These are phyloP conservation scores for Elysia crispata DNA, from an alignment of 2,888 invertebrate species.

Conservation along the genomic window DNA sequence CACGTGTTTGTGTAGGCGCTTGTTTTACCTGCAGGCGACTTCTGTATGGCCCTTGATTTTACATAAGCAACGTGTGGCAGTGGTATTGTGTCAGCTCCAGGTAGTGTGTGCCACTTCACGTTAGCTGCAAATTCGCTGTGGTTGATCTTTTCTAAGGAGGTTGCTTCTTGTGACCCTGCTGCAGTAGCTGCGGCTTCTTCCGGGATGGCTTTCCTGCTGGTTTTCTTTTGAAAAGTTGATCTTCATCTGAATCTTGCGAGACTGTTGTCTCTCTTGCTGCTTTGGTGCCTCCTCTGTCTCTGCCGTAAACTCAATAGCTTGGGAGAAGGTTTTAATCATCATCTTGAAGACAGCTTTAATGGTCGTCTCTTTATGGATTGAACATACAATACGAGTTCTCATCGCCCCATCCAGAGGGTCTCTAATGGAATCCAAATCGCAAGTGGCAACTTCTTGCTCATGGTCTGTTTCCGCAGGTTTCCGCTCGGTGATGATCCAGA, in stretches of 20 bases:
- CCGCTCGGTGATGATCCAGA: background rate
- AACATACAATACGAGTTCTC: constrained; percentile 3
- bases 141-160: background rate
- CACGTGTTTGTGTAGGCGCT: background rate
- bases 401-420: too few species aligned
- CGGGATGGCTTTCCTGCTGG: too few species aligned
- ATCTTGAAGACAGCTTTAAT: constrained; percentile 21
- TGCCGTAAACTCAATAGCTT: background rate
- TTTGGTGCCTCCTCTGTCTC: background rate
- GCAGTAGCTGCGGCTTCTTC: too few species aligned
- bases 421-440: too few species aligned
- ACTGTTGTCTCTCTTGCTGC: too few species aligned
- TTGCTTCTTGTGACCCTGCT: too few species aligned
- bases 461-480: too few species aligned
- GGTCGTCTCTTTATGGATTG: background rate
- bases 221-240: too few species aligned
- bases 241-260: too few species aligned
- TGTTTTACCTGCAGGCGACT: background rate
- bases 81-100: background rate
- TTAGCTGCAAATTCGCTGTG: background rate
- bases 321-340: background rate
- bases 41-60: constrained; percentile 2
- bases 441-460: too few species aligned
- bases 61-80: background rate
- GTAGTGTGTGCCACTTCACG: background rate